Evolutionary conservation across 2,113 vertebrate genomes (phyloP).

Genomic region (Chaenocephalus aceratus): DNA sequence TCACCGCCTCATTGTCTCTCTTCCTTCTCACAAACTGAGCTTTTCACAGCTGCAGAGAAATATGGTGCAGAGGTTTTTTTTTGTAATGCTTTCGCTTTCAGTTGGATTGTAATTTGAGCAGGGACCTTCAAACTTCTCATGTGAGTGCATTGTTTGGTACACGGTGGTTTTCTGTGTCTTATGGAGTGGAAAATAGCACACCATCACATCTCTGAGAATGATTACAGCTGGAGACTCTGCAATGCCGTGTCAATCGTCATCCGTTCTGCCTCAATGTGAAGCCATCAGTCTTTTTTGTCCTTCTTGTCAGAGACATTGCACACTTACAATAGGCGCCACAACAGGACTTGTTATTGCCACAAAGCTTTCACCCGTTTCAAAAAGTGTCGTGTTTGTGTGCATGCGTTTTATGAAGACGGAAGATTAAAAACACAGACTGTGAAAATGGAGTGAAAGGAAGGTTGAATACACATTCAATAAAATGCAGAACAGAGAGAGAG

Average conservation of each 20-base stretch:
- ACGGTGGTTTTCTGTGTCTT: slow-evolving; percentile 56
- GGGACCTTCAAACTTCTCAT: slow-evolving; percentile 44
- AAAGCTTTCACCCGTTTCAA: slow-evolving; percentile 53
- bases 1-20: slow-evolving; percentile 21
- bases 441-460: neutral
- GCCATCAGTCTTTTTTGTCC: slow-evolving; percentile 49
- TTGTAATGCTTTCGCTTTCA: slow-evolving; percentile 36
- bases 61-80: slow-evolving; percentile 27
- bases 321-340: slow-evolving; percentile 44
- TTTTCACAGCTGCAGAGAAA: slow-evolving; percentile 18
- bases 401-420: slow-evolving; percentile 12
- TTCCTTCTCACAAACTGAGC: slow-evolving; percentile 1
- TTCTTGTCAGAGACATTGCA: slow-evolving; percentile 54
- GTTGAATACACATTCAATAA: slow-evolving; percentile 25
- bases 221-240: slow-evolving; percentile 57
- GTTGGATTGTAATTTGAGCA: slow-evolving; percentile 60
- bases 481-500: slow-evolving; percentile 25
- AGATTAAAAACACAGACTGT: slow-evolving; percentile 17
- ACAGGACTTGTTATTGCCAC: slow-evolving; percentile 51
- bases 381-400: slow-evolving; percentile 15
- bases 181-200: slow-evolving; percentile 75
- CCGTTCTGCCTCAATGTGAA: slow-evolving; percentile 57
- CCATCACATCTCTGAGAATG: slow-evolving; percentile 62
- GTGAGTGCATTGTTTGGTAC: slow-evolving; percentile 46
- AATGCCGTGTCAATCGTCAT: slow-evolving; percentile 58